Conservation (phyloP, 2,888 invertebrate genomes). For the Dryococelus australis region DNA sequence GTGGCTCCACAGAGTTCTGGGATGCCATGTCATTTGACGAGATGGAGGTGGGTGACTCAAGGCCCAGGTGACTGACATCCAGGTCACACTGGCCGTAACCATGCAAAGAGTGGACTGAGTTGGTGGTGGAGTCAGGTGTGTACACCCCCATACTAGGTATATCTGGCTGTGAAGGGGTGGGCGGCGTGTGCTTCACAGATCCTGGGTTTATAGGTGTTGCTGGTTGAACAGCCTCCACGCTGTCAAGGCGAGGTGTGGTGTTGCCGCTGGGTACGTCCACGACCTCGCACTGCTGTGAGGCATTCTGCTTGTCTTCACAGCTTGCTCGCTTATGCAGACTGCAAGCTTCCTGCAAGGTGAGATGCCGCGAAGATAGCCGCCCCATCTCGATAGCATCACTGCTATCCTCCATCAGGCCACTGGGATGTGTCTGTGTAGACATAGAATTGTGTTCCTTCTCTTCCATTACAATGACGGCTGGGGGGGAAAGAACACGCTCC, state of each 20-base stretch:
- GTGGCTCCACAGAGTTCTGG: conserved; percentile 71
- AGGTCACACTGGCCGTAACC: conserved; percentile 82
- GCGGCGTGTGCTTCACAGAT: conserved; percentile 62
- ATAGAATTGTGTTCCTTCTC: conserved; percentile 38
- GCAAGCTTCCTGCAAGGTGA: conserved; percentile 16
- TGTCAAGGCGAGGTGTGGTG: conserved; percentile 58
- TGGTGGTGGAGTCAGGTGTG: conserved; percentile 83
- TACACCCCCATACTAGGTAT: conserved; percentile 86
- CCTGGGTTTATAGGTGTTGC: conserved; percentile 55
- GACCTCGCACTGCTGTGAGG: conserved; percentile 43
- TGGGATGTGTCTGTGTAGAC: conserved; percentile 38
- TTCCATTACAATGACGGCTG: conserved; percentile 39
- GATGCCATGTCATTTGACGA: conserved; percentile 81
- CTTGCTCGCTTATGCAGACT: conserved; percentile 20
- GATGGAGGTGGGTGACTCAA: conserved; percentile 90
- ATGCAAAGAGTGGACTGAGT: conserved; percentile 81
- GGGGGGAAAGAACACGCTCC: conserved; percentile 32
- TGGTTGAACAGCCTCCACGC: conserved; percentile 51
- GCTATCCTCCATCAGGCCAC: conserved; percentile 39
- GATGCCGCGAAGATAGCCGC: background rate
- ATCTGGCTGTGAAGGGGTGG: conserved; percentile 62
- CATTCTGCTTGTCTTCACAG: conserved; percentile 34
- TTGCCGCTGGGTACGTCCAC: conserved; percentile 55
- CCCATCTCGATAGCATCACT: conserved; percentile 38
- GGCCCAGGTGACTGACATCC: conserved; percentile 81